These are phyloP conservation scores for Sesamia nonagrioides DNA, from an alignment of 1,140 invertebrate genomes.

Conservation along the genomic window DNA sequence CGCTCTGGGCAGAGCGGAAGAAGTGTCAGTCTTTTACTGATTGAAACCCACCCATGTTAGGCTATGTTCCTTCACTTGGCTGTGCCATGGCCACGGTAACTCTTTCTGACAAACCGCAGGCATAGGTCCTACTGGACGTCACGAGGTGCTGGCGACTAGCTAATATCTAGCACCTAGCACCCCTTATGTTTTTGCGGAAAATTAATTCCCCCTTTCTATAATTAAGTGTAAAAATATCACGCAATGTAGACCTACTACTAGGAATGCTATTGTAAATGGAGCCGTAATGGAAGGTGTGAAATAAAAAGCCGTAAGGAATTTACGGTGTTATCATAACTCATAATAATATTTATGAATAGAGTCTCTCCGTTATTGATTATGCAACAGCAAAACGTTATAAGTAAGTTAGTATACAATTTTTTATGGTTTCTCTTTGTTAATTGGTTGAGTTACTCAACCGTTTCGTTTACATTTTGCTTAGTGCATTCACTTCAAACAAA, in stretches of 20 bases:
- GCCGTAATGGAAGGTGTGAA: conserved; percentile 2
- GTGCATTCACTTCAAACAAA: background rate
- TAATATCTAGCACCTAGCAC: no score
- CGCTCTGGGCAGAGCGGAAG: no score
- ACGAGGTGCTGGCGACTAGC: no score
- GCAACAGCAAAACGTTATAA: background rate
- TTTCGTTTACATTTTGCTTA: conserved; percentile 5
- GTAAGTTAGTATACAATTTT: background rate
- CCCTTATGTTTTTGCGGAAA: no score
- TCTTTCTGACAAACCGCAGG: no score
- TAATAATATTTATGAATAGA: background rate
- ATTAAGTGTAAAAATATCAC: background rate
- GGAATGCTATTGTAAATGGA: background rate
- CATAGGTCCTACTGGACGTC: no score
- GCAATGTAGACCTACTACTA: background rate
- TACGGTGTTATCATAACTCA: background rate
- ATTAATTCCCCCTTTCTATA: background rate
- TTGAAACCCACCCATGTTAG: no score
- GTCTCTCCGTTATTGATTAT: background rate
- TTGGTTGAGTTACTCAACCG: conserved; percentile 19
- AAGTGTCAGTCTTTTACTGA: no score
- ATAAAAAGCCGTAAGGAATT: background rate
- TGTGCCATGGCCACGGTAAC: no score
- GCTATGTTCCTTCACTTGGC: no score
- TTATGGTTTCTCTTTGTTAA: conserved; percentile 16